Evolutionary conservation across 2,888 invertebrate species (phyloP), one percentile per base, ranked within the genome.

Genomic region (Bombylius major): DNA sequence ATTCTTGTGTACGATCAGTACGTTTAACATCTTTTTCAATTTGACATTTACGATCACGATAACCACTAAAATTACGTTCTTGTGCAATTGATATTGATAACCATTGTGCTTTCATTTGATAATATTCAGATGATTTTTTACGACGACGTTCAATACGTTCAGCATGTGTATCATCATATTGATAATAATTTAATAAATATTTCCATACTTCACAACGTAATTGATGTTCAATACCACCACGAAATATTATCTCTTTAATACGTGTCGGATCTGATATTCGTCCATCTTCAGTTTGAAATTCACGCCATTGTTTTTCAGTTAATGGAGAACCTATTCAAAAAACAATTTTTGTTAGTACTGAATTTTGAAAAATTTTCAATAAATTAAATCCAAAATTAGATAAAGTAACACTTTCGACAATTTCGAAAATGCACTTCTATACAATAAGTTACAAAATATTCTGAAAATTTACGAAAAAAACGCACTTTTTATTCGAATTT

Each of bases 11-110:
- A 62, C 98, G 79, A 70, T 99, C 98, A 0, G 98, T 98, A 62
- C 99, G 79, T 62, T 89, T 91, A 0, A 99, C 98, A 74, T 99
- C 99, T 74, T 99, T 99, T 66, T 97, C 98, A 54, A 98, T 93
- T 56, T 97, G 79, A 68, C 87, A 91, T 75, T 96, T 96, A 62
- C 92, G 79, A 65, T 97, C 96, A 56, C 90, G 81, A 70, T 87
- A 92, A 64, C 89, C 87, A 4, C 88, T 79, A 72, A 97, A 98
- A 62, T 89, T 82, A 2, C 81, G 79, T 70, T 97, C 95, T 71
- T 99, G 99, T 0, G 82, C 83, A 14, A 82, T 80, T 0, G 87
- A 86, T 76, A 99, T 89, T 1, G 89, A 87, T 61, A 87, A 82
- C 99, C 99, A 99, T 70, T 99, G 98, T 31, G 89, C 78, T 71